Percentiles rank a stretch among this genome's conserved stretches.
These are phyloP conservation scores for Stenodema calcarata DNA, from an alignment of 2,888 invertebrate species.

Conservation along the genomic window DNA sequence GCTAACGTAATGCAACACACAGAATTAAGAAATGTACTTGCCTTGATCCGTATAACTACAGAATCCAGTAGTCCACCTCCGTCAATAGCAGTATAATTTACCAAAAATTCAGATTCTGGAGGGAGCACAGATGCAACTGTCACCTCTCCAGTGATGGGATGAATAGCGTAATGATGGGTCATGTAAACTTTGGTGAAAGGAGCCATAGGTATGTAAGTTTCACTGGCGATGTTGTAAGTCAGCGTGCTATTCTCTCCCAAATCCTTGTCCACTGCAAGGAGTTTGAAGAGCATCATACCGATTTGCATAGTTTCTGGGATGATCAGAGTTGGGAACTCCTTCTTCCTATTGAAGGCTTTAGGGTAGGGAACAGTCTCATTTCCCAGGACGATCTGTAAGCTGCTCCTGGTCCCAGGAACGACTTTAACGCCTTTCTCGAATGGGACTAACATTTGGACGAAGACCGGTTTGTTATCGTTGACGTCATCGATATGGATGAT, in stretches of 20 bases:
- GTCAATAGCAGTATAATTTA: constrained; percentile 80
- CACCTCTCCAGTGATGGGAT: constrained; percentile 77
- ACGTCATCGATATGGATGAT: constrained; percentile 76
- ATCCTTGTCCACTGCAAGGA: constrained; percentile 77
- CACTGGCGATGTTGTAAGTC: constrained; percentile 74
- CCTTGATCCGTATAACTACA: constrained; percentile 72
- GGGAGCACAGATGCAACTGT: constrained; percentile 74
- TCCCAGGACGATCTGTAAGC: constrained; percentile 53
- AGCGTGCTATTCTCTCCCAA: constrained; percentile 73
- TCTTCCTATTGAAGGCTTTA: constrained; percentile 34
- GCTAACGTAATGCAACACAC: no score
- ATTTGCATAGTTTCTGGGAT: constrained; percentile 76
- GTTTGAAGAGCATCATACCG: constrained; percentile 72
- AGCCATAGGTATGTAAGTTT: constrained; percentile 69
- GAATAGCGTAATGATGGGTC: constrained; percentile 76
- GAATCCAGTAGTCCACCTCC: constrained; percentile 76
- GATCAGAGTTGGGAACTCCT: constrained; percentile 69
- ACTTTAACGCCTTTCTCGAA: constrained; percentile 69
- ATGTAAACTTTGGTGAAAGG: constrained; percentile 63
- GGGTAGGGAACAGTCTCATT: constrained; percentile 54
- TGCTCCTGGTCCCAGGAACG: constrained; percentile 52
- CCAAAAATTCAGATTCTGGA: constrained; percentile 76
- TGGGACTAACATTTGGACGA: constrained; percentile 74
- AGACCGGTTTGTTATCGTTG: constrained; percentile 80
- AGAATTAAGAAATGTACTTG: neutral